These are phyloP conservation scores for Cylas formicarius DNA, from an alignment of 1,140 invertebrate genomes.

Conservation along the genomic window DNA sequence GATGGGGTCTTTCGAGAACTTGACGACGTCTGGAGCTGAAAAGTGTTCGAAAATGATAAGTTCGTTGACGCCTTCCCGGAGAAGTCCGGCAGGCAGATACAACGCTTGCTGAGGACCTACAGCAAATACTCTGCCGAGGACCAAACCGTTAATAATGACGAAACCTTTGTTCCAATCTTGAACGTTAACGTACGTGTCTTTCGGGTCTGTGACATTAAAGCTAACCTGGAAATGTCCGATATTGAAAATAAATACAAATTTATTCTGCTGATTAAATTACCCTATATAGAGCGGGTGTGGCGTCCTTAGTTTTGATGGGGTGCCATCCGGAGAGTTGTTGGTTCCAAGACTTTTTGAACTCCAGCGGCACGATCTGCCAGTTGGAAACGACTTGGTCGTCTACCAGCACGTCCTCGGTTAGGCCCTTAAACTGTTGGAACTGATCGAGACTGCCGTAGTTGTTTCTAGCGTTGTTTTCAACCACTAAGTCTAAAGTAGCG, in stretches of 20 bases:
- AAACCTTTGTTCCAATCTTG: constrained; percentile 49
- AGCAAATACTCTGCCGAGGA: constrained; percentile 51
- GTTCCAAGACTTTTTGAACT: constrained; percentile 46
- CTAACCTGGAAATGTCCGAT: constrained; percentile 18
- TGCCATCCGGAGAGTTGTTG: constrained; percentile 20
- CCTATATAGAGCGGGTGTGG: constrained; percentile 35
- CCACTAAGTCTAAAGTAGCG: constrained; percentile 48
- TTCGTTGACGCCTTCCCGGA: constrained; percentile 46
- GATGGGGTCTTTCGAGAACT: constrained; percentile 26
- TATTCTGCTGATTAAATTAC: constrained; percentile 5
- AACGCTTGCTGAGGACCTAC: constrained; percentile 52
- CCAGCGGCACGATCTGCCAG: constrained; percentile 49
- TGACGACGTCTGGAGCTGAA: constrained; percentile 23
- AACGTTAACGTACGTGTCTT: constrained; percentile 42
- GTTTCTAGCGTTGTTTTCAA: constrained; percentile 53
- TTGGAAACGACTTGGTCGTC: constrained; percentile 40
- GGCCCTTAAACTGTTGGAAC: constrained; percentile 46
- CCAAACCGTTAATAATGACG: constrained; percentile 58
- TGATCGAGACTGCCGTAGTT: constrained; percentile 46
- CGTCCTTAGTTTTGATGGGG: constrained; percentile 1
- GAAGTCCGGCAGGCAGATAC: constrained; percentile 52
- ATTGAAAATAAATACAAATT: neutral
- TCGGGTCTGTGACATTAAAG: constrained; percentile 20
- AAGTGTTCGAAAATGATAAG: constrained; percentile 41
- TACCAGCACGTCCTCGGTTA: constrained; percentile 42